Conservation (phyloP, 2,888 invertebrate genomes). For the Smittia sp. region DNA sequence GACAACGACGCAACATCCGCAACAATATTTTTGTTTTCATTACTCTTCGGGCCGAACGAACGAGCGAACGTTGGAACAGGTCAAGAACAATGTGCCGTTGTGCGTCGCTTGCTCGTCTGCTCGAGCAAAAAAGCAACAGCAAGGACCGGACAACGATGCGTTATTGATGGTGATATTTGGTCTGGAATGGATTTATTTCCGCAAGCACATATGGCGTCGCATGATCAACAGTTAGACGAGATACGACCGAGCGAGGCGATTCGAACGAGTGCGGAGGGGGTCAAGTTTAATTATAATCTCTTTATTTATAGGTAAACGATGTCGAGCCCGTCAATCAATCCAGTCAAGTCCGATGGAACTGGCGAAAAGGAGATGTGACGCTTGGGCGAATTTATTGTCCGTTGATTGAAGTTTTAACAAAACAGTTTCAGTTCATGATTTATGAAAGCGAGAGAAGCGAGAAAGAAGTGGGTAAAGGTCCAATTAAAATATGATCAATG, state of each 20-base stretch:
- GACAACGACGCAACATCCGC: constrained; percentile 9
- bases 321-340: constrained; percentile 17
- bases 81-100: background rate
- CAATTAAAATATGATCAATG: constrained; percentile 26
- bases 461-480: constrained; percentile 21
- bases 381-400: constrained; percentile 19
- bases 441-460: background rate
- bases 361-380: background rate
- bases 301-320: constrained; percentile 17
- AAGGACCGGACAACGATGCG: background rate
- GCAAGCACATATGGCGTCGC: background rate
- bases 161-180: background rate
- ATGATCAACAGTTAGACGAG: background rate
- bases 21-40: constrained; percentile 1
- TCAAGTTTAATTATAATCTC: constrained; percentile 32
- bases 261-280: background rate
- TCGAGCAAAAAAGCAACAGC: background rate
- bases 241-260: background rate
- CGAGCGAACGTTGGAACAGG: constrained; percentile 20
- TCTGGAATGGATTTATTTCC: background rate
- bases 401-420: constrained; percentile 31
- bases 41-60: constrained; percentile 1
- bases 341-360: background rate
- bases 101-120: background rate
- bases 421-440: constrained; percentile 21